Percentiles rank a stretch among this genome's conserved stretches.
These are phyloP conservation scores for Hyles euphorbiae DNA, from an alignment of 1,140 invertebrate genomes.

Conservation along the genomic window DNA sequence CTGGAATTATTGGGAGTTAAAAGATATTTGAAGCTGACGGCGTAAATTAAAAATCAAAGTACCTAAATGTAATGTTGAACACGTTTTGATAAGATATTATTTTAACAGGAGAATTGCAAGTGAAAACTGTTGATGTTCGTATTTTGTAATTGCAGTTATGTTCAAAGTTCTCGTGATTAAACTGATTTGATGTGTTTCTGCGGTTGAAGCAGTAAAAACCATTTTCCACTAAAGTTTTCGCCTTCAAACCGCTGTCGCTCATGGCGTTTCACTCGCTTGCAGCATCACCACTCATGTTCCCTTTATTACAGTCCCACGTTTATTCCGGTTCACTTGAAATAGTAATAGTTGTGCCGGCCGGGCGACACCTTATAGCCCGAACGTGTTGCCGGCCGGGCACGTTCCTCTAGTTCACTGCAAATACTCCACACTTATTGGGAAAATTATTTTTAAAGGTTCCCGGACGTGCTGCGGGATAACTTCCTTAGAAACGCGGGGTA, in stretches of 20 bases:
- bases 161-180: too few relatives aligned
- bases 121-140: background rate
- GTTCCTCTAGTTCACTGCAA: background rate
- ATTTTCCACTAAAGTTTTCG: background rate
- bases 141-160: constrained; percentile 1
- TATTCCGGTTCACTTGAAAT: constrained; percentile 46
- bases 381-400: constrained; percentile 22
- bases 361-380: constrained; percentile 28
- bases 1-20: too few relatives aligned
- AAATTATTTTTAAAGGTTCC: background rate
- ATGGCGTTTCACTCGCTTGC: background rate
- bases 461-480: too few relatives aligned
- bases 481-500: too few relatives aligned
- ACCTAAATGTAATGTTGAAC: too few relatives aligned
- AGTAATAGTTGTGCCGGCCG: constrained; percentile 23
- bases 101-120: too few relatives aligned
- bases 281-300: background rate
- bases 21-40: too few relatives aligned
- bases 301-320: constrained; percentile 29
- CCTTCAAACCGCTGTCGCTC: constrained; percentile 4
- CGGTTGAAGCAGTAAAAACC: too few relatives aligned
- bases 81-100: too few relatives aligned
- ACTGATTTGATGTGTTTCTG: too few relatives aligned
- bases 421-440: background rate
- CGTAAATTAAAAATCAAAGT: too few relatives aligned